Evolutionary conservation across 2,113 vertebrate genomes (phyloP).

Genomic region (Cavia aperea): DNA sequence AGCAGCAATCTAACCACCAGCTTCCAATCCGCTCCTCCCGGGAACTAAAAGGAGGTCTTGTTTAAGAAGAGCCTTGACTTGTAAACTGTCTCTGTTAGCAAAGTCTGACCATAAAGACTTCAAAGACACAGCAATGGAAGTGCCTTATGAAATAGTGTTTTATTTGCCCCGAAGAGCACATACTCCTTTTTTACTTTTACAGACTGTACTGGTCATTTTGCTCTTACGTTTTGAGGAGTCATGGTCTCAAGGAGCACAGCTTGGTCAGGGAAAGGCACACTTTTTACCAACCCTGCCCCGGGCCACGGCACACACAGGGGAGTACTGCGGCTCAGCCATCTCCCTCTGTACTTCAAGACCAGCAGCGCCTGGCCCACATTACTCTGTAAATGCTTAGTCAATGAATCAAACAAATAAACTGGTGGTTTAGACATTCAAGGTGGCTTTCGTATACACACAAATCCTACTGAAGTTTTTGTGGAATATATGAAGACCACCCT

Average conservation of each 20-base stretch:
- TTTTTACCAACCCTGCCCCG: not conserved
- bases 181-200: not conserved
- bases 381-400: not conserved
- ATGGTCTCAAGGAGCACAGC: not conserved
- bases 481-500: not conserved
- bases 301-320: not conserved
- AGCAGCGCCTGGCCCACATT: not conserved
- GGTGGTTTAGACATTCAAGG: conserved; percentile 11
- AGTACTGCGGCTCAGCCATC: not conserved
- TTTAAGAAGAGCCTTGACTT: not conserved
- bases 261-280: not conserved
- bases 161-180: not conserved
- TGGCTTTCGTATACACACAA: not conserved
- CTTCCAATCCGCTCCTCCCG: not conserved
- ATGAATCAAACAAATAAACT: conserved; percentile 26
- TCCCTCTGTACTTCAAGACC: not conserved
- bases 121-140: not conserved
- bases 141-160: not conserved
- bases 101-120: not conserved
- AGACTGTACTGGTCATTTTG: not conserved
- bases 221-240: not conserved
- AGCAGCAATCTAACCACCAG: not conserved
- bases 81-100: not conserved
- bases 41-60: not conserved
- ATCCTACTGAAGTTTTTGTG: conserved; percentile 6